phyloP scores from a whole-genome alignment of 2,888 invertebrate species.

The Melangyna quadrimaculata region DNA sequence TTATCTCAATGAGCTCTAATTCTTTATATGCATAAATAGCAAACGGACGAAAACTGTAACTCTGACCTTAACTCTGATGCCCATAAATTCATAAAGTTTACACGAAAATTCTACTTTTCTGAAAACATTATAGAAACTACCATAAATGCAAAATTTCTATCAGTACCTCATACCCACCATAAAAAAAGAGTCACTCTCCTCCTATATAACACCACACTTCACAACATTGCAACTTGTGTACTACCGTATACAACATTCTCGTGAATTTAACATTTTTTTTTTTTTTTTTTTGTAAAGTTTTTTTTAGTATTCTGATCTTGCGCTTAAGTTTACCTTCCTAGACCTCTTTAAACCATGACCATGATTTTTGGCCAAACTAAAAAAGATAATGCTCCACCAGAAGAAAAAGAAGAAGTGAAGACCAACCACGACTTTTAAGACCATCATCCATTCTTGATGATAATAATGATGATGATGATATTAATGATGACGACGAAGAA shows the following conservation, averaged over 20 bases:
- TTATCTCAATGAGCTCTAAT: neutral
- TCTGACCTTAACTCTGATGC: conserved; percentile 29
- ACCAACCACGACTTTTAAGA: conserved; percentile 36
- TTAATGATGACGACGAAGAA: conserved; percentile 64
- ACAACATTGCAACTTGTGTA: conserved; percentile 50
- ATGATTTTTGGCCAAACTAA: conserved; percentile 58
- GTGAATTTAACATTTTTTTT: conserved; percentile 55
- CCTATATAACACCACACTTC: conserved; percentile 51
- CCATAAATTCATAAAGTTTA: conserved; percentile 24
- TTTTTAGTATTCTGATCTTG: conserved; percentile 49
- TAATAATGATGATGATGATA: conserved; percentile 60
- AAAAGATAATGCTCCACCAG: conserved; percentile 29
- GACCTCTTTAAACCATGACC: conserved; percentile 63
- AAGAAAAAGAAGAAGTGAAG: conserved; percentile 40
- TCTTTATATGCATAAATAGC: neutral
- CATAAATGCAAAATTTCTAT: conserved; percentile 20
- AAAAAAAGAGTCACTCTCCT: conserved; percentile 2
- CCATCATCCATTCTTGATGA: conserved; percentile 24
- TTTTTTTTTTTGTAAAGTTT: conserved; percentile 37
- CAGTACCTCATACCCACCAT: conserved; percentile 39
- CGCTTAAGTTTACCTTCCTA: neutral
- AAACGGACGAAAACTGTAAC: neutral
- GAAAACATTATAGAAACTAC: conserved; percentile 38
- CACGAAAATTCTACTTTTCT: conserved; percentile 26
- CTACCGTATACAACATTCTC: conserved; percentile 49